Evolutionary conservation across 2,113 vertebrate species (phyloP).

Genomic region (Oxyruncus cristatus): DNA sequence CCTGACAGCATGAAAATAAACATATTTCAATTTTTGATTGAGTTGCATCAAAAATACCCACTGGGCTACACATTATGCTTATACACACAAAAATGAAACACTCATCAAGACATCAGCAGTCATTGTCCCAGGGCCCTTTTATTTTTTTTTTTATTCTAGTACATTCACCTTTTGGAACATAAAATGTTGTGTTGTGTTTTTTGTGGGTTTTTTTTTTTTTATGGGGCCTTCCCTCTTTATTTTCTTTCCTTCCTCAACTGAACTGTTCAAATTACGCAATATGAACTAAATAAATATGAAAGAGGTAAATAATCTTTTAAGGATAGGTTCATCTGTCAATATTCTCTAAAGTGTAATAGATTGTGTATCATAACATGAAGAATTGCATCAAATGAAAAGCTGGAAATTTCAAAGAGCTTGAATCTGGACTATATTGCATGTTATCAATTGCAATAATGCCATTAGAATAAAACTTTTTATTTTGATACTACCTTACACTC

Average conservation of each 20-base stretch:
- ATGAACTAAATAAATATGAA: background rate
- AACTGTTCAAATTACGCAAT: background rate
- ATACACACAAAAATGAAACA: background rate
- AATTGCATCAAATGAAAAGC: background rate
- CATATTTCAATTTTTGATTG: background rate
- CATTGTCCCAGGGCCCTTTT: background rate
- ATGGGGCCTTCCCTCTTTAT: background rate
- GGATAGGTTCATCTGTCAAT: background rate
- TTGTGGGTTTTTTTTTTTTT: background rate
- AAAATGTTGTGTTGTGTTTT: no score
- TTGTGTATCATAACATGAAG: background rate
- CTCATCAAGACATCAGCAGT: background rate
- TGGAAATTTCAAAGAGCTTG: background rate
- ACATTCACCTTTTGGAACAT: background rate
- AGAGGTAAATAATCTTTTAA: background rate
- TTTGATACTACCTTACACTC: background rate
- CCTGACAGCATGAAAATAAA: constrained; percentile 40
- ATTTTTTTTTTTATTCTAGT: background rate
- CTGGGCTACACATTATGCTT: background rate
- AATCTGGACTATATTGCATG: background rate
- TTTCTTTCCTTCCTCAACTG: background rate
- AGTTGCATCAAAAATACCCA: background rate
- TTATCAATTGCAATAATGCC: background rate
- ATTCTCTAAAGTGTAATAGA: background rate
- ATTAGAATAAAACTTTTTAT: background rate